Base-by-base conservation (phyloP, 2,113 vertebrate species). In the Paramormyrops kingsleyae region DNA sequence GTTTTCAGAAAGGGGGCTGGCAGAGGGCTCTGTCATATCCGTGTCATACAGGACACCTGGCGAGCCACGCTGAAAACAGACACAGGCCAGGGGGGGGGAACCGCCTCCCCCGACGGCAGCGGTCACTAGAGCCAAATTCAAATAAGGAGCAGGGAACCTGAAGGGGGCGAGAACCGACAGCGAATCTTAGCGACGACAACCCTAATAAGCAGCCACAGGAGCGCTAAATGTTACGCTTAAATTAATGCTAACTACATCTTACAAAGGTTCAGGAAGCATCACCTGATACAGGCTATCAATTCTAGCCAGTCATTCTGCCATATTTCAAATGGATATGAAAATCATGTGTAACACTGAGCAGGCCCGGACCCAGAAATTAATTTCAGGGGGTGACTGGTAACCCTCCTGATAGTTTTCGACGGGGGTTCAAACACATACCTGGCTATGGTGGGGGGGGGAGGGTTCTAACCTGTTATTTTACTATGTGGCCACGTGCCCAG, bases 41-140 rank as follows among this genome's bases (percentile, higher is more conserved):
- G 92, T 88, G 89, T 90, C 90, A 89, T 90, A 91, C 90, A 89
- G 92, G 87, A 92, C 93, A 92, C 93, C 94, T 92, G 92, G 92
- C n/a, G 56, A 85, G 92, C 35, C 49, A 9, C 5, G 49, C 46
- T 52, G 5, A 56, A 53, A 52, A 52, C 46, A 35, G 85, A 87
- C n/a, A 27, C 27, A 27, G 50, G 49, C 10, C 7, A 2, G 49
- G 84, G 47, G 44, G 83, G 44, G 21, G 31, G n/a, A 50, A 47
- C 83, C 13, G 44, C 83, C 53, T 0, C 19, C 44, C 44, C n/a
- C 9, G 24, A n/a, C 1, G 9, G 15, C 74, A 70, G 62, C 62
- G 62, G 62, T 31, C 62, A 70, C 62, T 31, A 70, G 35, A 19
- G 35, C 35, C 74, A 80, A 80, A 80, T 42, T 70, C 62, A 70